These are phyloP conservation scores for Bufotes viridis DNA, from an alignment of 2,797 vertebrate species.

Conservation along the genomic window DNA sequence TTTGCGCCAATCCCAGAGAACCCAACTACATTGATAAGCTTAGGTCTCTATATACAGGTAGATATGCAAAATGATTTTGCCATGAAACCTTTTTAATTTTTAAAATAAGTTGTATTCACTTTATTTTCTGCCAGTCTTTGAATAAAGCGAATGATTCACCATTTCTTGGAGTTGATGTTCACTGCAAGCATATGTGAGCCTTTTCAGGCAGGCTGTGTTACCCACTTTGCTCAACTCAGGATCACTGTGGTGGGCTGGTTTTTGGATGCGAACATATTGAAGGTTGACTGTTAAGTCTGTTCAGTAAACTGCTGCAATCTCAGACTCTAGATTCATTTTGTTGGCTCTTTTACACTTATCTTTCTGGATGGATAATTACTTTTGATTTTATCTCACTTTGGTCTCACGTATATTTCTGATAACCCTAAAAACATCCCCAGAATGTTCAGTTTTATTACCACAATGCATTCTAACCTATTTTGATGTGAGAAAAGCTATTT, in stretches of 20 bases:
- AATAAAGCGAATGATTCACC: constrained; percentile 67
- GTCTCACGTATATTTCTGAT: background rate
- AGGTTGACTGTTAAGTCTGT: background rate
- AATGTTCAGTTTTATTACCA: too few relatives aligned
- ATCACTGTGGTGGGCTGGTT: constrained; percentile 69
- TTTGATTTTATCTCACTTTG: background rate
- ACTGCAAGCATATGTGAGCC: constrained; percentile 51
- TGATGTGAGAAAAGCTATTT: too few relatives aligned
- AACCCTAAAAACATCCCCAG: too few relatives aligned
- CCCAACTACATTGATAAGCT: background rate
- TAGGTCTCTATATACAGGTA: background rate
- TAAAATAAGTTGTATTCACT: constrained; percentile 64
- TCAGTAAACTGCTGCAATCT: constrained; percentile 7
- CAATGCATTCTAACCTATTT: too few relatives aligned
- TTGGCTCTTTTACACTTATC: background rate
- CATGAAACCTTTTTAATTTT: constrained; percentile 65
- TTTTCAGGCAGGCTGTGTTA: constrained; percentile 63
- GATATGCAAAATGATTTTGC: background rate
- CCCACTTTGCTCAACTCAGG: constrained; percentile 66
- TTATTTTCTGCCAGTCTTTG: constrained; percentile 62
- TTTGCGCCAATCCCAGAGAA: background rate
- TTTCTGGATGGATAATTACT: background rate
- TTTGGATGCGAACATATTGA: constrained; percentile 54
- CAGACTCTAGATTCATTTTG: background rate
- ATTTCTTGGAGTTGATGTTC: constrained; percentile 62